phyloP scores from a whole-genome alignment of 2,888 invertebrate genomes.

The Eulithis testata region DNA sequence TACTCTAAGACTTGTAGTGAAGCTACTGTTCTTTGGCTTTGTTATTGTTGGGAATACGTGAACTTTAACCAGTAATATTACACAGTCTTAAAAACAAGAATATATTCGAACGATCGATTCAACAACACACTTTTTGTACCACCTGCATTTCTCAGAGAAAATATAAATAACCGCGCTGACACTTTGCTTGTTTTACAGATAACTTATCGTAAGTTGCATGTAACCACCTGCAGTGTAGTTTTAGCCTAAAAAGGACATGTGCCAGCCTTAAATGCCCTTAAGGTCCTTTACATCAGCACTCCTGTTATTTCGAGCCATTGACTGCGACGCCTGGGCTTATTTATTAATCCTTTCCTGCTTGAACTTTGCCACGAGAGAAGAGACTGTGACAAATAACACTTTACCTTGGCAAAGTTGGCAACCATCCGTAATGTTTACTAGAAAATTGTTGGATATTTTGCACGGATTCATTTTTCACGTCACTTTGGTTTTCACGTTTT shows the following conservation, averaged over 20 bases:
- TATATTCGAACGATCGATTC: constrained; percentile 13
- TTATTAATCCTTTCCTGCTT: constrained; percentile 62
- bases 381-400: constrained; percentile 64
- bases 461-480: constrained; percentile 55
- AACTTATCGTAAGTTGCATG: constrained; percentile 34
- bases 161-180: constrained; percentile 28
- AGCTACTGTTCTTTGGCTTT: constrained; percentile 1
- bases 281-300: constrained; percentile 48
- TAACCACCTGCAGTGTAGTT: constrained; percentile 35
- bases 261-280: constrained; percentile 25
- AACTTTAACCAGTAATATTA: not conserved
- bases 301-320: constrained; percentile 68
- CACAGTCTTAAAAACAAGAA: not conserved
- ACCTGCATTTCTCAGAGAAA: constrained; percentile 29
- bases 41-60: too few species aligned
- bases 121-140: constrained; percentile 19
- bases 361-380: constrained; percentile 60
- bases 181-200: constrained; percentile 33
- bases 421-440: constrained; percentile 57
- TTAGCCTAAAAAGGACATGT: constrained; percentile 32
- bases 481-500: constrained; percentile 23
- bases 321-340: constrained; percentile 56
- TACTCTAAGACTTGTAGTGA: not conserved
- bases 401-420: constrained; percentile 51
- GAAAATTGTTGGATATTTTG: constrained; percentile 57